Conservation (phyloP, 2,888 invertebrate genomes). For the Trichogramma evanescens region DNA sequence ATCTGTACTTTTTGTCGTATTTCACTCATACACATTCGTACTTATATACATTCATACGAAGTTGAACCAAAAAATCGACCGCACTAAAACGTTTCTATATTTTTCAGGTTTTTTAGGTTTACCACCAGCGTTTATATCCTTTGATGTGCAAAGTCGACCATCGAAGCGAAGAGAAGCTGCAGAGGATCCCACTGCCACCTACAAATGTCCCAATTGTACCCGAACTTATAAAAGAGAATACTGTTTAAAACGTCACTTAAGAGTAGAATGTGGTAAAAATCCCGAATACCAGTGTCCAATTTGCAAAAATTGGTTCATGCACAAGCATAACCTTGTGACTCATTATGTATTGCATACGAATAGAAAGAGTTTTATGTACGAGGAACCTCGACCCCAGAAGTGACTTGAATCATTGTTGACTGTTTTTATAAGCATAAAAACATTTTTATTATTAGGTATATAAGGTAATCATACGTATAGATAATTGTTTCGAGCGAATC, state of each 20-base stretch:
- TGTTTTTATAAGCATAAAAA: no score
- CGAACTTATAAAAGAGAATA: slow-evolving; percentile 40
- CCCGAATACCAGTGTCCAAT: slow-evolving; percentile 44
- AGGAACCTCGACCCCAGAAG: no score
- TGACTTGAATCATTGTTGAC: no score
- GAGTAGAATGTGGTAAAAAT: slow-evolving; percentile 44
- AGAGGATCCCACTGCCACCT: slow-evolving; percentile 26
- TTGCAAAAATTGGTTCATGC: slow-evolving; percentile 42
- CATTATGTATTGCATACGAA: slow-evolving; percentile 32
- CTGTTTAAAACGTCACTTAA: slow-evolving; percentile 39
- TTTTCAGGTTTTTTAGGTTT: slow-evolving; percentile 37
- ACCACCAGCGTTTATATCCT: background rate
- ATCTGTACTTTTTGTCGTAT: no score
- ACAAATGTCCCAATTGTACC: slow-evolving; percentile 56
- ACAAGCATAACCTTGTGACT: slow-evolving; percentile 39
- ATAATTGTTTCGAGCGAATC: no score
- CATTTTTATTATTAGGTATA: no score
- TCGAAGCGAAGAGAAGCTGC: background rate
- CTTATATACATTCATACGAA: no score
- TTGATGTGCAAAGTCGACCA: background rate
- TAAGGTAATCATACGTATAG: no score
- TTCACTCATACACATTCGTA: no score
- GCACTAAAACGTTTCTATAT: slow-evolving; percentile 7
- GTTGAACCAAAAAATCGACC: no score
- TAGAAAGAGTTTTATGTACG: no score